A percentile compares a stretch with the other conserved stretches of the same genome.
Evolutionary conservation across 2,113 vertebrate species (phyloP).

Genomic region (Gavialis gangeticus): DNA sequence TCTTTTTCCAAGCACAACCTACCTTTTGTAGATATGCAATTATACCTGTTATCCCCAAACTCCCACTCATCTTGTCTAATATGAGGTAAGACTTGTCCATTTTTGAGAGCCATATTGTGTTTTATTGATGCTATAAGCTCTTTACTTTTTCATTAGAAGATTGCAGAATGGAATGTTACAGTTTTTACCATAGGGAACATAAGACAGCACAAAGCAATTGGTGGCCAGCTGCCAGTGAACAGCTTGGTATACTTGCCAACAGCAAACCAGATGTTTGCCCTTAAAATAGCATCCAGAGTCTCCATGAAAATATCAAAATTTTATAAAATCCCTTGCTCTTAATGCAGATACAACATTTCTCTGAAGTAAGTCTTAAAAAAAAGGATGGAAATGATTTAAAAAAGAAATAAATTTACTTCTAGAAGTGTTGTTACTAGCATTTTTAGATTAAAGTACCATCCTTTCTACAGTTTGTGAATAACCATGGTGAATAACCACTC

Average conservation of each 20-base stretch:
- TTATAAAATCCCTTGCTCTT: background rate
- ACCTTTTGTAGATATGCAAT: background rate
- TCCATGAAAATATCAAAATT: background rate
- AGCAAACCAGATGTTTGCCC: background rate
- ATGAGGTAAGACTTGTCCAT: background rate
- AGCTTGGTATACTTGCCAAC: background rate
- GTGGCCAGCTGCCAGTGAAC: background rate
- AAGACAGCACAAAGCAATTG: background rate
- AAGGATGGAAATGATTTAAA: background rate
- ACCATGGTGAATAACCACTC: background rate
- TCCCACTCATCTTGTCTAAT: background rate
- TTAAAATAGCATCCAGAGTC: background rate
- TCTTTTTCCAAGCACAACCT: background rate
- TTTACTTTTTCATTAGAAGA: background rate
- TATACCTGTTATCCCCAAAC: background rate
- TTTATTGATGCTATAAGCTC: background rate
- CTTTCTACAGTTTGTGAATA: background rate
- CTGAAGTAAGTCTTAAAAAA: background rate
- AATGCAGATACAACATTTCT: rapidly evolving
- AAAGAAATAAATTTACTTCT: rapidly evolving
- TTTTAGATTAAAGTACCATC: background rate
- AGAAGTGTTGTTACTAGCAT: background rate
- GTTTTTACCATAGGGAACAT: background rate
- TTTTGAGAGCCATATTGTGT: background rate
- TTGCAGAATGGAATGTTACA: background rate